A percentile compares a stretch with the other conserved stretches of the same genome.
phyloP scores from a whole-genome alignment of 2,888 invertebrate species.

The Pyralis farinalis region DNA sequence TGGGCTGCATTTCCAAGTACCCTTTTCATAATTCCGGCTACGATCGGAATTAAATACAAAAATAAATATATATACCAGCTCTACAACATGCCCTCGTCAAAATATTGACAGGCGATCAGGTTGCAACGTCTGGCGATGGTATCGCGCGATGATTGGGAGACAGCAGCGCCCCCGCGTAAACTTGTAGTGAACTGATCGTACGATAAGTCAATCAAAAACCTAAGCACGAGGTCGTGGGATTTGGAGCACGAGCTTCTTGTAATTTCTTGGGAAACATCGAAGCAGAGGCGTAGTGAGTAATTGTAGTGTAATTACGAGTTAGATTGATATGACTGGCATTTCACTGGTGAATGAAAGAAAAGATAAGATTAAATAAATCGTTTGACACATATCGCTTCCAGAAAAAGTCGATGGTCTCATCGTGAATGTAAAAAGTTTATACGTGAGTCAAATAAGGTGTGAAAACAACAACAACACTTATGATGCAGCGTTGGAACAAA shows the following conservation, averaged over 20 bases:
- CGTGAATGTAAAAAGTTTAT: too few relatives aligned
- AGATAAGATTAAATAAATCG: too few relatives aligned
- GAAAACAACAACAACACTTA: too few relatives aligned
- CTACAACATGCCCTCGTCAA: slow-evolving; percentile 45
- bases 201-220: slow-evolving; percentile 61
- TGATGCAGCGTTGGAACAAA: too few relatives aligned
- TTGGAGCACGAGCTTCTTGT: slow-evolving; percentile 27
- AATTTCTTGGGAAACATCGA: slow-evolving; percentile 19
- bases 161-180: slow-evolving; percentile 53
- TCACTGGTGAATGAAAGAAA: too few relatives aligned
- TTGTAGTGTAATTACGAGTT: too few relatives aligned
- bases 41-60: slow-evolving; percentile 11
- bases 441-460: too few relatives aligned
- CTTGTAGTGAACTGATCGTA: slow-evolving; percentile 37
- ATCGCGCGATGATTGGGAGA: slow-evolving; percentile 55
- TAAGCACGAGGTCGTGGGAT: slow-evolving; percentile 27
- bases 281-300: slow-evolving; percentile 7
- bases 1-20: too few relatives aligned
- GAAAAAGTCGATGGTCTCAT: background rate
- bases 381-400: too few relatives aligned
- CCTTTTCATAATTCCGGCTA: too few relatives aligned
- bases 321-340: too few relatives aligned
- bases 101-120: slow-evolving; percentile 54
- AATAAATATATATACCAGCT: slow-evolving; percentile 17
- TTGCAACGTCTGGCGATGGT: slow-evolving; percentile 45